Evolutionary conservation across 2,888 invertebrate genomes (phyloP), one percentile per base, ranked within the genome.

Genomic region (Drosophila koepferae): DNA sequence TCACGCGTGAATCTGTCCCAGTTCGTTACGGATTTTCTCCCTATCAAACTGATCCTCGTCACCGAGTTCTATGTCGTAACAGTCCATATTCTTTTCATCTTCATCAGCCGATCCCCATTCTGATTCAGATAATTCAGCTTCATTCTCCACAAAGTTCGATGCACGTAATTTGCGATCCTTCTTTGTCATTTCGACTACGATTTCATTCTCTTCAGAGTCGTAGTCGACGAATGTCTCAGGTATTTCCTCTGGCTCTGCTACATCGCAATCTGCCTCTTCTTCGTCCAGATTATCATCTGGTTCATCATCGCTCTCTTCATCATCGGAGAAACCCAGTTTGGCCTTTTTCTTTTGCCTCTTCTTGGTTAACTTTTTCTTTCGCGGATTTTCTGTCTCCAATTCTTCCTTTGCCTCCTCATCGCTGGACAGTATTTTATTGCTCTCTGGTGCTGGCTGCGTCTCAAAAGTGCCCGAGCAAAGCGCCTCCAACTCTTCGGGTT

Each of bases 91-190:
- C 41, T 95, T 95, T 92, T 98, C 97, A 92, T 98, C 97, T 92
- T 97, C 98, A 90, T 98, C 98, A 0, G 95, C 98, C 53, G 97
- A 97, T 0, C 96, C 97, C 95, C 96, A 97, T 80, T 98, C 98
- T 3, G 97, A 97, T 89, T 98, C 98, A 0, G 98, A 97, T 40
- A 99, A 93, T 89, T 98, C 98, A 0, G 98, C 98, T 93, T 99
- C 98, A 44, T 96, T 95, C 80, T 99, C 98, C 62, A 98, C 94
- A 94, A 97, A 99, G 59, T 96, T 96, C 1, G 94, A 92, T 0
- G 94, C 94, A 58, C 95, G 94, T 38, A 92, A 90, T 81, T 91
- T 64, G 80, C 92, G 83, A 48, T 92, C 92, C 34, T 89, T 89
- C 63, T 91, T 91, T 1, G 91, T 92, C 90, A 92, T 87, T 82